Evolutionary conservation across 2,888 invertebrate species (phyloP).

Genomic region (Drosophila gaucha): DNA sequence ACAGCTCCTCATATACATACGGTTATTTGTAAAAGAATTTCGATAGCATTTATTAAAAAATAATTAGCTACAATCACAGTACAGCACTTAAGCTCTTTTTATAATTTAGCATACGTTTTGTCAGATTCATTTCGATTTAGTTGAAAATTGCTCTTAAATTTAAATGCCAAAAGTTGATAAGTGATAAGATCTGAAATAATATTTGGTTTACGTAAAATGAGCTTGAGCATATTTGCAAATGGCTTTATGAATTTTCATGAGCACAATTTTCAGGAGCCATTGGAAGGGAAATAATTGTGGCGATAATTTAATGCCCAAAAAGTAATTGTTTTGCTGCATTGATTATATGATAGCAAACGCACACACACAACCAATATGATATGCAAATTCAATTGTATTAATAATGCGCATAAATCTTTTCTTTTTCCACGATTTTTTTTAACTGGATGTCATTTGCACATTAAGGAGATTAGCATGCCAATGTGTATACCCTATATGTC

Average conservation of each 20-base stretch:
- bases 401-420: conserved; percentile 53
- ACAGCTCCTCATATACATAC: no score
- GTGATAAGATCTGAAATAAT: not conserved
- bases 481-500: not conserved
- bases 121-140: not conserved
- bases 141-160: not conserved
- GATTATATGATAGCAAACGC: conserved; percentile 62
- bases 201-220: conserved; percentile 37
- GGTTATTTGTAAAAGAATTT: no score
- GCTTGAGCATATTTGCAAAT: conserved; percentile 51
- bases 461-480: conserved; percentile 52
- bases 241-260: conserved; percentile 57
- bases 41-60: no score
- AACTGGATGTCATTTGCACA: conserved; percentile 26
- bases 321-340: conserved; percentile 64
- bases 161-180: conserved; percentile 17
- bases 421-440: conserved; percentile 3
- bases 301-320: conserved; percentile 62
- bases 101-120: no score
- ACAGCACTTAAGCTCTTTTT: not conserved
- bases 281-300: conserved; percentile 9
- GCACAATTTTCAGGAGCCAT: conserved; percentile 3
- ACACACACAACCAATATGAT: conserved; percentile 31
- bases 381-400: conserved; percentile 68
- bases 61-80: not conserved